Conservation (phyloP, 64 coral and sea anemone genomes). For the Anthopleura sola region DNA sequence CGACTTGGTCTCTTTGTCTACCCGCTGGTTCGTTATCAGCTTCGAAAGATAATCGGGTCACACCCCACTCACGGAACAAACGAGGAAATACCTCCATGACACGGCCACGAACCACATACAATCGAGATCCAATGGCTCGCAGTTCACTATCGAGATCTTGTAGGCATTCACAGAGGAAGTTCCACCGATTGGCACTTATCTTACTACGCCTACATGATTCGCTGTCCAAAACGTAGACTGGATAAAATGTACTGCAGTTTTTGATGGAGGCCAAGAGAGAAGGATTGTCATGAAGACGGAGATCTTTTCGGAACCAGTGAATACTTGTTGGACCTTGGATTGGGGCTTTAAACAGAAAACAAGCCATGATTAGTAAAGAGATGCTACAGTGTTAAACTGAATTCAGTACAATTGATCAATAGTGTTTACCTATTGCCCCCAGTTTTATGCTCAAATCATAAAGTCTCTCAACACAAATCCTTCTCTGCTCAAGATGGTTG, state of each 20-base stretch:
- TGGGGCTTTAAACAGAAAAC: background rate
- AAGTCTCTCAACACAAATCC: constrained; percentile 42
- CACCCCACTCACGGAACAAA: constrained; percentile 46
- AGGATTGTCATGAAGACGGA: constrained; percentile 77
- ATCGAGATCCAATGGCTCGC: constrained; percentile 43
- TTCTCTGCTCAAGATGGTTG: constrained; percentile 37
- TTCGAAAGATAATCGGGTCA: constrained; percentile 57
- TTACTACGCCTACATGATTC: constrained; percentile 30
- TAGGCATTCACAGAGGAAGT: constrained; percentile 45
- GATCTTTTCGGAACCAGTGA: constrained; percentile 72
- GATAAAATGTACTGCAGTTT: constrained; percentile 44
- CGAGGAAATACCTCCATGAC: constrained; percentile 47
- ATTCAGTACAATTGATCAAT: too few relatives aligned
- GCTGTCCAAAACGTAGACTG: constrained; percentile 55
- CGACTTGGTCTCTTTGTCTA: constrained; percentile 36
- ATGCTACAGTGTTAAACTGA: too few relatives aligned
- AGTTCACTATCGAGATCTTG: constrained; percentile 51
- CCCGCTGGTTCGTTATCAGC: constrained; percentile 64
- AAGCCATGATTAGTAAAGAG: background rate
- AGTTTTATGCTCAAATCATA: constrained; percentile 21
- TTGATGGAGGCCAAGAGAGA: constrained; percentile 23
- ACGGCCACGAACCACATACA: constrained; percentile 57
- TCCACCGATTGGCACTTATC: constrained; percentile 59
- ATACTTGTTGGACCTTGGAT: constrained; percentile 9
- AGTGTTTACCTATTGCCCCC: background rate